Base-by-base conservation (phyloP, 1,140 invertebrate species). In the Micrasema longulum region DNA sequence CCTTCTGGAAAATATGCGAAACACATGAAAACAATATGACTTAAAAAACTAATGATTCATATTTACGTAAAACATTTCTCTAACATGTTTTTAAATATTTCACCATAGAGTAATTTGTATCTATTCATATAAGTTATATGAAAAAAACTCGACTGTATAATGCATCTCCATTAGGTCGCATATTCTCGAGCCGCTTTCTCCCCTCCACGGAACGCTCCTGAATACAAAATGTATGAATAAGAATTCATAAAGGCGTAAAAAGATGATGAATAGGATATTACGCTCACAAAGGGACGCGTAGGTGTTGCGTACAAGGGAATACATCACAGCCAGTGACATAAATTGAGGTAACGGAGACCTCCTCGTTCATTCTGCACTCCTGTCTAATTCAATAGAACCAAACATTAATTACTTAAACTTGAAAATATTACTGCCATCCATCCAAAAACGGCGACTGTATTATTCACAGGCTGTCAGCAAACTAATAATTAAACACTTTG, bases 211-310 rank as follows among this genome's bases (percentile, higher is more conserved):
- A 64, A 20, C 47, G 66, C 31, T 69, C 55, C 57, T 69, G 57
- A 69, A 73, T 69, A 69, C 69, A 63, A 68, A 65, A 66, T 69
- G 69, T 71, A 64, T 74, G 71, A 74, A 74, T 74, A 72, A 66
- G 69, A 71, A 72, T 71, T 68, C 75, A 76, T 65, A 74, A 72
- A 76, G 69, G 71, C 71, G 75, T 76, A 69, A 76, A 76, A 76
- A 69, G 72, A 76, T 76, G 75, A 76, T 76, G 75, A 76, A 76
- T 76, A 74, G 72, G 68, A 71, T 73, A 70, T 67, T 66, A 45
- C 23, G 52, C 63, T 52, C 43, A 76, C 74, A 76, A 76, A 76
- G 74, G 60, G 57, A 57, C 66, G 74, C 55, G 71, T 70, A 62
- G 66, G 74, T 75, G 73, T 69, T 22, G 36, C 67, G 20, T 45